Percentiles rank a stretch among this genome's conserved stretches.
phyloP scores from a whole-genome alignment of 37 sponge, comb jelly and placozoan genomes.

The Cladorhizidae sp. region DNA sequence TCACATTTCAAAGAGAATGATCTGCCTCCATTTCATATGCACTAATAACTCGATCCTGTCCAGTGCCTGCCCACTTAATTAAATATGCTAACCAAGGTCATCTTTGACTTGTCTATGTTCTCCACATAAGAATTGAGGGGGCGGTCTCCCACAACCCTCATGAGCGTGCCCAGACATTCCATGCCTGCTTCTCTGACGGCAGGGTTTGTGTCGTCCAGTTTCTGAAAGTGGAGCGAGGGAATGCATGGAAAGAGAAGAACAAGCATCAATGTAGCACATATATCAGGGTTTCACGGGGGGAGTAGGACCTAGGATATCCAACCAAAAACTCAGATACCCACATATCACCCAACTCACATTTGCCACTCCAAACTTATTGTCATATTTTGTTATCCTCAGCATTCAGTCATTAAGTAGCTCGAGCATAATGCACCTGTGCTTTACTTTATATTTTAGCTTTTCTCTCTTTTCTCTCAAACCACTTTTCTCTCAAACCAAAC shows the following conservation, averaged over 20 bases:
- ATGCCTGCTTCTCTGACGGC: constrained; percentile 85
- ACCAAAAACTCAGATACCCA: too few relatives aligned
- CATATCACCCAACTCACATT: too few relatives aligned
- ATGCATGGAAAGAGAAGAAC: background rate
- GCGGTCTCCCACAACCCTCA: constrained; percentile 91
- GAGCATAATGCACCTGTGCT: too few relatives aligned
- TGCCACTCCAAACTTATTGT: too few relatives aligned
- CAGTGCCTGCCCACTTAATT: background rate
- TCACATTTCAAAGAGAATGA: background rate
- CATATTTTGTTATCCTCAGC: too few relatives aligned
- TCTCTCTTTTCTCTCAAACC: too few relatives aligned
- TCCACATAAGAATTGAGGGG: constrained; percentile 77
- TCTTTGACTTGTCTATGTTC: constrained; percentile 84
- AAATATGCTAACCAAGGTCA: constrained; percentile 59
- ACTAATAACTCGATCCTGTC: background rate
- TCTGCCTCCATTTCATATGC: background rate
- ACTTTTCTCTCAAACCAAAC: too few relatives aligned
- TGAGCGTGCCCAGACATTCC: constrained; percentile 83
- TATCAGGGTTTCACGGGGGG: background rate
- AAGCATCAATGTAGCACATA: background rate
- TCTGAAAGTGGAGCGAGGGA: constrained; percentile 42
- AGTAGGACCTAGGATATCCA: too few relatives aligned
- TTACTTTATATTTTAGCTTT: too few relatives aligned
- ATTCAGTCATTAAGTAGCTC: too few relatives aligned
- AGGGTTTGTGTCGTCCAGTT: constrained; percentile 85